Base-by-base conservation (phyloP, 2,888 invertebrate species). In the Loripinus fragilis region DNA sequence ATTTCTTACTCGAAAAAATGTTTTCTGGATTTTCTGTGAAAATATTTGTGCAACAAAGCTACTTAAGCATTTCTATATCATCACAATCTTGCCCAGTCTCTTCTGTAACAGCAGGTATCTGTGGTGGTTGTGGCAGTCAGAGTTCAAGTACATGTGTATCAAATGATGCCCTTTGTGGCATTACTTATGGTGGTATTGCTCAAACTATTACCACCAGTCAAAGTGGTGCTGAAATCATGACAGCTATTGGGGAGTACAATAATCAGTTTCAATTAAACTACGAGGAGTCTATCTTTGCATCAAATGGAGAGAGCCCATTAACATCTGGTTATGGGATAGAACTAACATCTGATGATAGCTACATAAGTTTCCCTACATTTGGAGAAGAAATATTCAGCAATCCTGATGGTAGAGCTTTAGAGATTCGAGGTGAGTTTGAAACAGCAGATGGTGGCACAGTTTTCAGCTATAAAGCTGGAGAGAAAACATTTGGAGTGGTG, bases 401-500 rank as follows among this genome's bases (percentile, higher is more conserved):
- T 15, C 2, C 30, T 17, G 28, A 8, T 60, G 60, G 33, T 20
- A 67, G 23, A 23, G 42, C 45, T 3, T 23, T 83, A 60, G 83
- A 83, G 65, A 17, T 80, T 15, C 76, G 80, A 71, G 28, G 68
- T 15, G 78, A 74, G 50, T 38, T 80, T 41, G 77, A 78, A 10
- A 65, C 70, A 20, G 72, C 20, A 30, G 55, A 50, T 65, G 67
- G 65, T 35, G 78, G 83, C 20, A 78, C 80, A 2, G 38, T 83
- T 7, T 55, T 78, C 2, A 78, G 80, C 55, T 45, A 77, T 17
- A n/a, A n/a, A n/a, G 69, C 74, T n/a, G 35, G n/a, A 1, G 64
- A 76, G 38, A 76, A 70, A 20, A 78, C 80, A 20, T 71, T 76
- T 50, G 83, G 80, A 45, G 60, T 83, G 15, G 76, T 80, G 33